Evolutionary conservation across 2,888 invertebrate genomes (phyloP).

Genomic region (Venusia cambrica): DNA sequence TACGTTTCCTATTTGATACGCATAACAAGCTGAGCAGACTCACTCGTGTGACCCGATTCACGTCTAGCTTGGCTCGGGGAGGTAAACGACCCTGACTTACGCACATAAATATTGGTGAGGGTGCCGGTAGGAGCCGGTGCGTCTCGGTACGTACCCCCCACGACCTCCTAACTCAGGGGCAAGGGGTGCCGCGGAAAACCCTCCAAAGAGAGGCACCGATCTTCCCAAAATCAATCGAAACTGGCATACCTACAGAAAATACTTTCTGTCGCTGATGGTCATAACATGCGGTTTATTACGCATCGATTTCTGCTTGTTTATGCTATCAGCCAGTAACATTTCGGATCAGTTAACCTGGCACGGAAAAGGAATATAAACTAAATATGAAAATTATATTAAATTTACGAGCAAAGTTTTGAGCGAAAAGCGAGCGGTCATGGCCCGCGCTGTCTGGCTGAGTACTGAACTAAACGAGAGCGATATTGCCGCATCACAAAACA

Average conservation of each 20-base stretch:
- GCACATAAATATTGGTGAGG: slow-evolving; percentile 11
- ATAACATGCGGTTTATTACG: slow-evolving; percentile 3
- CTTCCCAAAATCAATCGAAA: slow-evolving; percentile 15
- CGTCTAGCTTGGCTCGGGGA: slow-evolving; percentile 2
- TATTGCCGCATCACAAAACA: neutral
- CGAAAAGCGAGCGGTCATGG: slow-evolving; percentile 1
- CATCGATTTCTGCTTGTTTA: neutral
- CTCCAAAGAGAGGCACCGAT: slow-evolving; percentile 7
- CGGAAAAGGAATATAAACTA: too few relatives aligned
- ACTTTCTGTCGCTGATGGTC: neutral
- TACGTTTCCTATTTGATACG: too few relatives aligned
- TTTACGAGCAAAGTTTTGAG: neutral
- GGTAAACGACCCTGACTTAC: slow-evolving; percentile 14
- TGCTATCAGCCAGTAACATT: too few relatives aligned
- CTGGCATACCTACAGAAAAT: slow-evolving; percentile 9
- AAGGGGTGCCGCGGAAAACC: slow-evolving; percentile 3
- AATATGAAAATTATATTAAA: too few relatives aligned
- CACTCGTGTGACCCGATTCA: slow-evolving; percentile 3
- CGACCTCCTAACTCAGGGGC: neutral
- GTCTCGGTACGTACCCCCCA: slow-evolving; percentile 6
- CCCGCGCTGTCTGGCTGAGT: neutral
- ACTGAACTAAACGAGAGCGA: neutral
- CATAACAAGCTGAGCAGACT: too few relatives aligned
- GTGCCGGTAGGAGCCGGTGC: slow-evolving; percentile 10
- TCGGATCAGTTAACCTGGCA: too few relatives aligned